Evolutionary conservation across 2,888 invertebrate species (phyloP).

Genomic region (Taphrorychus bicolor): DNA sequence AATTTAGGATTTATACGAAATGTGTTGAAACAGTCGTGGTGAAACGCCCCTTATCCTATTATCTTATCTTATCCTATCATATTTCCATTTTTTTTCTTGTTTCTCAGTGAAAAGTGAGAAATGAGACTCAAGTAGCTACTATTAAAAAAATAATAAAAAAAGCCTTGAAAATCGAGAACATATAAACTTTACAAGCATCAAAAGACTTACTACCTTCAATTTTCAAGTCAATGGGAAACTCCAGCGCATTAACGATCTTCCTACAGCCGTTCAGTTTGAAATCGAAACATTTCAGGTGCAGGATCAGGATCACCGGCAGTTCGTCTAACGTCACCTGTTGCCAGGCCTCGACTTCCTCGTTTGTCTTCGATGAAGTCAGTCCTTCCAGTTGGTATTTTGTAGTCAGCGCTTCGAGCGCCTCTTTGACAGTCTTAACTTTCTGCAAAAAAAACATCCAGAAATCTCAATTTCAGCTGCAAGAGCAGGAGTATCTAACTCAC

Average conservation of each 20-base stretch:
- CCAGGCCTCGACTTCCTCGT: constrained; percentile 86
- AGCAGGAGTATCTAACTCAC: constrained; percentile 62
- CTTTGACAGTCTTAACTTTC: constrained; percentile 84
- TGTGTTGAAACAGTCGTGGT: too few relatives aligned
- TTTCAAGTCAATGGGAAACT: constrained; percentile 89
- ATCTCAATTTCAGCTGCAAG: too few relatives aligned
- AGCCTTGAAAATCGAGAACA: too few relatives aligned
- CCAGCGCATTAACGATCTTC: constrained; percentile 90
- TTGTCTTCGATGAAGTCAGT: constrained; percentile 81
- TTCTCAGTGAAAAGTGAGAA: too few relatives aligned
- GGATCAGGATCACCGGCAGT: constrained; percentile 84
- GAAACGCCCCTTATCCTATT: too few relatives aligned
- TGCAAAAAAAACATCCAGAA: constrained; percentile 53
- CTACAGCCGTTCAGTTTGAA: constrained; percentile 85
- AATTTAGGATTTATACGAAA: too few relatives aligned
- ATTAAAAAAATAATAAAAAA: too few relatives aligned
- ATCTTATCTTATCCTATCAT: too few relatives aligned
- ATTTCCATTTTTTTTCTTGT: too few relatives aligned
- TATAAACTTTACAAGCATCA: too few relatives aligned
- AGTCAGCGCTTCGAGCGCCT: constrained; percentile 86
- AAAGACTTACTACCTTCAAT: constrained; percentile 87
- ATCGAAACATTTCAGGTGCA: constrained; percentile 95
- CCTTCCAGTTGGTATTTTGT: constrained; percentile 87
- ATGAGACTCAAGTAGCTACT: too few relatives aligned
- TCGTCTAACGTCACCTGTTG: constrained; percentile 90